Evolutionary conservation across 2,888 invertebrate species (phyloP).

Genomic region (Meganola albula): DNA sequence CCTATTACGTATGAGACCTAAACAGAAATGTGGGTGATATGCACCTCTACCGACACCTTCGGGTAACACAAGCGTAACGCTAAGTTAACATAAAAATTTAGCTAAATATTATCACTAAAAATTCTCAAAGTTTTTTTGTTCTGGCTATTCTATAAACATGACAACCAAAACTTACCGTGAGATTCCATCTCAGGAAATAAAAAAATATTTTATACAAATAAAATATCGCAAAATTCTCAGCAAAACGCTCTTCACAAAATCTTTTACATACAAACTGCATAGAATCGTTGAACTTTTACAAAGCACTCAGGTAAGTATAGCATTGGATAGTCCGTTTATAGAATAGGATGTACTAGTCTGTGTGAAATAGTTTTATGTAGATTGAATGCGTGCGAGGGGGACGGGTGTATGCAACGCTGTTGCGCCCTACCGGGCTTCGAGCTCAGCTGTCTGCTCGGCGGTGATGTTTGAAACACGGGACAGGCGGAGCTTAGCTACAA

Average conservation of each 20-base stretch:
- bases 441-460: conserved; percentile 76
- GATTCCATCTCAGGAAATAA: conserved; percentile 26
- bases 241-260: conserved; percentile 51
- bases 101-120: no score
- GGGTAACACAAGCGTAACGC: no score
- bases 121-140: no score
- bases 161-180: conserved; percentile 32
- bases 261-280: conserved; percentile 61
- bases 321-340: conserved; percentile 69
- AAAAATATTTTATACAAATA: conserved; percentile 32
- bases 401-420: conserved; percentile 58
- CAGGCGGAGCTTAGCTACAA: conserved; percentile 79
- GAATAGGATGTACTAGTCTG: conserved; percentile 64
- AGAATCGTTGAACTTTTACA: conserved; percentile 75
- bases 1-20: no score
- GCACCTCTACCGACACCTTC: no score
- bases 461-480: conserved; percentile 79
- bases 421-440: conserved; percentile 67
- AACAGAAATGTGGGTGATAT: no score
- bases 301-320: conserved; percentile 75
- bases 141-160: conserved; percentile 18
- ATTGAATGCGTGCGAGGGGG: conserved; percentile 47
- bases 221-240: conserved; percentile 39
- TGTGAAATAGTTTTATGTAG: conserved; percentile 50
- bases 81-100: no score